Conservation (phyloP, 2,797 vertebrate species). For the Poeciliopsis presidionis region DNA sequence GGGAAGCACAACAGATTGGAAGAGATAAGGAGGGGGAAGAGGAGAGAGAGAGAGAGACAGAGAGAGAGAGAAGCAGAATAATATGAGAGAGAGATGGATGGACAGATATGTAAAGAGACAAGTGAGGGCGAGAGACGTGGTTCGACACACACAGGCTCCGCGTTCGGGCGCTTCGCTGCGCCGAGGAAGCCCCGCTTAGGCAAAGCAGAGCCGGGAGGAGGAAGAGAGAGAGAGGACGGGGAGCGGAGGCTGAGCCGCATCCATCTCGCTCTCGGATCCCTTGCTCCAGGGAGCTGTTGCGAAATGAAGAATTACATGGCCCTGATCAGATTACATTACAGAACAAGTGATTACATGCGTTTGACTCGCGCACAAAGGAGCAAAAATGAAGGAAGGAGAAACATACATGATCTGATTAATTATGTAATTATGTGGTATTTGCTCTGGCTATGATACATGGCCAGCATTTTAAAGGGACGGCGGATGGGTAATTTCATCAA, state of each 20-base stretch:
- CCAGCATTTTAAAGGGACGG: conserved; percentile 49
- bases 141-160: conserved; percentile 50
- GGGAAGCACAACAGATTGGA: conserved; percentile 22
- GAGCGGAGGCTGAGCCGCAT: conserved; percentile 53
- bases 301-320: conserved; percentile 80
- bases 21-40: conserved; percentile 21
- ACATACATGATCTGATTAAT: conserved; percentile 81
- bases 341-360: conserved; percentile 78
- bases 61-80: conserved; percentile 24
- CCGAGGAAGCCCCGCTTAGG: conserved; percentile 60
- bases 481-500: conserved; percentile 68
- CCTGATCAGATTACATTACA: conserved; percentile 80
- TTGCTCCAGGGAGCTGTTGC: conserved; percentile 80
- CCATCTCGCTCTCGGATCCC: conserved; percentile 68
- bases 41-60: conserved; percentile 9
- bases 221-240: conserved; percentile 34
- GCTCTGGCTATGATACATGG: conserved; percentile 73
- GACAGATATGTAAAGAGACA: conserved; percentile 47
- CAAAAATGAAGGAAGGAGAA: conserved; percentile 64
- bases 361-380: conserved; percentile 73
- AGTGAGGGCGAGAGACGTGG: conserved; percentile 63
- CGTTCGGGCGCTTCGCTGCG: conserved; percentile 64
- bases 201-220: conserved; percentile 45
- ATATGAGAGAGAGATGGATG: conserved; percentile 32
- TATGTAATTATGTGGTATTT: conserved; percentile 77